These are phyloP conservation scores for Hymenochirus boettgeri DNA, from an alignment of 2,113 vertebrate species.

Conservation along the genomic window DNA sequence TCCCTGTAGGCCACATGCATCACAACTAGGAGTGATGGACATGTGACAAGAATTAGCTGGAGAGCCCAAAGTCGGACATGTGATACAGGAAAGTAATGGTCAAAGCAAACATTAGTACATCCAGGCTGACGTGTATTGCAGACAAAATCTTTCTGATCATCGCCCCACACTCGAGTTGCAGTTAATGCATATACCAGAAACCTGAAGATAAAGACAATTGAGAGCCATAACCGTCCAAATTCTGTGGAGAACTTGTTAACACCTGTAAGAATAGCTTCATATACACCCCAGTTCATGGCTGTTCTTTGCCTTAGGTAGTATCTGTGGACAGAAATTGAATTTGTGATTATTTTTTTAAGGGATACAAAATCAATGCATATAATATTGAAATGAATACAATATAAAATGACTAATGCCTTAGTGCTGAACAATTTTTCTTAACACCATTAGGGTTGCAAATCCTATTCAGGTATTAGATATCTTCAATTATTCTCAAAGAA, in stretches of 20 bases:
- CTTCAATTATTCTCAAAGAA: no score
- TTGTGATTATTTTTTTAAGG: no score
- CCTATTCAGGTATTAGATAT: no score
- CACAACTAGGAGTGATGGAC: constrained; percentile 86
- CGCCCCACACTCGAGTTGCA: constrained; percentile 84
- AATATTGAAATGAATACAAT: no score
- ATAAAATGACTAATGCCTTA: no score
- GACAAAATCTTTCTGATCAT: constrained; percentile 88
- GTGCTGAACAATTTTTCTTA: no score
- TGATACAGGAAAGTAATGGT: constrained; percentile 88
- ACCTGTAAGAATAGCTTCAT: constrained; percentile 80
- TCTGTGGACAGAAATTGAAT: background rate
- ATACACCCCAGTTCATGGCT: constrained; percentile 87
- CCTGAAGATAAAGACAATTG: constrained; percentile 89
- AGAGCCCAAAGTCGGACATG: constrained; percentile 94
- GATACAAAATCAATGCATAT: no score
- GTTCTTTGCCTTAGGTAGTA: accelerated
- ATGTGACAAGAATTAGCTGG: constrained; percentile 96
- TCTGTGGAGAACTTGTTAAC: constrained; percentile 93
- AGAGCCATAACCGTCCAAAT: constrained; percentile 90
- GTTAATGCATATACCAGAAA: constrained; percentile 91
- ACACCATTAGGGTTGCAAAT: no score
- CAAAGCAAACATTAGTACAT: constrained; percentile 88
- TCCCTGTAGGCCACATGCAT: constrained; percentile 91
- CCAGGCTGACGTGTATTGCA: constrained; percentile 91